phyloP scores from a whole-genome alignment of 2,888 invertebrate genomes.

The Synergus gifuensis region DNA sequence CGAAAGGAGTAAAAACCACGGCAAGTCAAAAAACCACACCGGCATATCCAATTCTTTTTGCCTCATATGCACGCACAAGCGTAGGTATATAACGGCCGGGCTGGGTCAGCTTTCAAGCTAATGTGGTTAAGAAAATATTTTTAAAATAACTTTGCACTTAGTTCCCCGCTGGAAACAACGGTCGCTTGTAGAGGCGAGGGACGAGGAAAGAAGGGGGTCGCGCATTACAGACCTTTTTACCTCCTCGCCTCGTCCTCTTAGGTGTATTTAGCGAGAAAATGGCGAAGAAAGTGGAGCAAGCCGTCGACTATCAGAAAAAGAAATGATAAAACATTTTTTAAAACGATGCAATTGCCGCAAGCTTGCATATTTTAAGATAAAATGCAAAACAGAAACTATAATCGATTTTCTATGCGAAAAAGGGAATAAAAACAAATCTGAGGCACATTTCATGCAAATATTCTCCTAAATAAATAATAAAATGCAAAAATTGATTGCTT shows the following conservation, averaged over 20 bases:
- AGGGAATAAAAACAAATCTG: too few relatives aligned
- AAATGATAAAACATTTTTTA: background rate
- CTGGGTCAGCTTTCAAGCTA: conserved; percentile 73
- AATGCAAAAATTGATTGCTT: too few relatives aligned
- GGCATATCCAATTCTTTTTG: conserved; percentile 70
- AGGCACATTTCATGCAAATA: too few relatives aligned
- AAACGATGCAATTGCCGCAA: background rate
- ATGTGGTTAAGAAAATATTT: conserved; percentile 76
- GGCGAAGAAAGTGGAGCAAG: conserved; percentile 22
- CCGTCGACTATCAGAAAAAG: background rate
- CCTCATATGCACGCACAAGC: conserved; percentile 53
- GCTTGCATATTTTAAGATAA: background rate
- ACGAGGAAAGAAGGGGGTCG: conserved; percentile 46
- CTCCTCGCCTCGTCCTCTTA: conserved; percentile 49
- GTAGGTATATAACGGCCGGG: conserved; percentile 46
- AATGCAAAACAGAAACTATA: too few relatives aligned
- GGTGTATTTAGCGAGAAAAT: conserved; percentile 52
- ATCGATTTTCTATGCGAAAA: too few relatives aligned
- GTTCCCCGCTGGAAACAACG: conserved; percentile 58
- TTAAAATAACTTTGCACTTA: conserved; percentile 76
- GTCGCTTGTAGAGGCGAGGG: conserved; percentile 49
- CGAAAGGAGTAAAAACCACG: conserved; percentile 57
- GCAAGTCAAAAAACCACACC: conserved; percentile 68
- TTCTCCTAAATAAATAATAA: too few relatives aligned
- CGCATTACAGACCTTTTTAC: conserved; percentile 49